Evolutionary conservation across 2,888 invertebrate genomes (phyloP), one percentile per base, ranked within the genome.

Genomic region (Amphipoea oculea): DNA sequence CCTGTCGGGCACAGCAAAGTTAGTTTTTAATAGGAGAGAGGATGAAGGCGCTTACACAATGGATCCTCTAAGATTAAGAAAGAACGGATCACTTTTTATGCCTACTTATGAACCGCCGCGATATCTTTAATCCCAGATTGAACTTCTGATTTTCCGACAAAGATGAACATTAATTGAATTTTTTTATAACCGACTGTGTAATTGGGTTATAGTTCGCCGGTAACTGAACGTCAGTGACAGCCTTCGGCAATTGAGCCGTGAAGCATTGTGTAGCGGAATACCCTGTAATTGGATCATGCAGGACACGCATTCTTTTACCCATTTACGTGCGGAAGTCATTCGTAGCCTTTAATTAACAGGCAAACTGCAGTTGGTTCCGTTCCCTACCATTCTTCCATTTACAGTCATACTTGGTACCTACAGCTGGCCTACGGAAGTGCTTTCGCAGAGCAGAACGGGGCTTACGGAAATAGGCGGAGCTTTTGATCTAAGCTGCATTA

Each of bases 161-260:
- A 63, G 11, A 5, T 29, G 20, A 67, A 67, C 63, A 83, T 63
- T 62, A 23, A 76, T 83, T 75, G 12, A 1, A 17, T 4, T 51
- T 40, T 67, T 62, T 54, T 17, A 20, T 14, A 40, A n/a, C 29
- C 12, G 17, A 6, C 20, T 14, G 7, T 14, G 3, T 76, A 45
- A 80, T 45, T 67, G 36, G 40, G 9, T 60, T 48, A 40, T 23
- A 72, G 36, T 48, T 42, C 20, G n/a, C 11, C 5, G 20, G 5
- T 42, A 40, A 76, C 29, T 66, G 12, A n/a, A 65, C 9, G n/a
- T 29, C 29, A 48, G 2, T 40, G 1, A 5, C 60, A 68, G 40
- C 40, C 23, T 60, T 79, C 7, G 9, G n/a, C 23, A 66, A 70
- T 65, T 12, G 36, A 66, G 4, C 7, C 3, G 20, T 42, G 36